Evolutionary conservation across 2,113 vertebrate species (phyloP).

Genomic region (Brachyhypopomus gauderio): DNA sequence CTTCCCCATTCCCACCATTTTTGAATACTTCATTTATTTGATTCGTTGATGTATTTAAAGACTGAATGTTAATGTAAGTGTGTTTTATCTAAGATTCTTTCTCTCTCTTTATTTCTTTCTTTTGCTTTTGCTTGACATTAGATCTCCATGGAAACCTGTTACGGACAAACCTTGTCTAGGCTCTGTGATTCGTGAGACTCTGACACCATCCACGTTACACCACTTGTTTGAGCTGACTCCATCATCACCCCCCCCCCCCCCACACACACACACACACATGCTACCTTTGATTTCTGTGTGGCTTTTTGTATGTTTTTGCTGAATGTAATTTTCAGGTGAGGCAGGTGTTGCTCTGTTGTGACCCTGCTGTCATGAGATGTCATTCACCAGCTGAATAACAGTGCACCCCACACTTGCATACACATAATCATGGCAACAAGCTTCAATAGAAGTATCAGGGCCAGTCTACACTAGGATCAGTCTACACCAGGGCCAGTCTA

Average conservation of each 20-base stretch:
- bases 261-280: slow-evolving; percentile 5
- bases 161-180: slow-evolving; percentile 45
- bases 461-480: no score
- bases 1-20: background rate
- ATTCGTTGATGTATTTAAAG: slow-evolving; percentile 4
- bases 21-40: slow-evolving; percentile 32
- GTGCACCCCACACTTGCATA: no score
- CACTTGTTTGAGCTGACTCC: slow-evolving; percentile 30
- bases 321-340: background rate
- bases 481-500: no score
- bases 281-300: background rate
- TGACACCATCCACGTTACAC: slow-evolving; percentile 31
- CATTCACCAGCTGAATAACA: no score
- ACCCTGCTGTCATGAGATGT: no score
- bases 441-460: no score
- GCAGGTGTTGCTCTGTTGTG: background rate
- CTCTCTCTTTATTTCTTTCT: slow-evolving; percentile 45
- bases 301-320: background rate
- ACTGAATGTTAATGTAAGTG: slow-evolving; percentile 24
- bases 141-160: slow-evolving; percentile 39
- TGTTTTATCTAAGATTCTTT: slow-evolving; percentile 29
- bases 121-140: slow-evolving; percentile 31
- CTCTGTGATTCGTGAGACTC: slow-evolving; percentile 27
- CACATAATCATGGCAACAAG: no score
- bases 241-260: background rate